Evolutionary conservation across 2,888 invertebrate species (phyloP).

Genomic region (Acronicta aceris): DNA sequence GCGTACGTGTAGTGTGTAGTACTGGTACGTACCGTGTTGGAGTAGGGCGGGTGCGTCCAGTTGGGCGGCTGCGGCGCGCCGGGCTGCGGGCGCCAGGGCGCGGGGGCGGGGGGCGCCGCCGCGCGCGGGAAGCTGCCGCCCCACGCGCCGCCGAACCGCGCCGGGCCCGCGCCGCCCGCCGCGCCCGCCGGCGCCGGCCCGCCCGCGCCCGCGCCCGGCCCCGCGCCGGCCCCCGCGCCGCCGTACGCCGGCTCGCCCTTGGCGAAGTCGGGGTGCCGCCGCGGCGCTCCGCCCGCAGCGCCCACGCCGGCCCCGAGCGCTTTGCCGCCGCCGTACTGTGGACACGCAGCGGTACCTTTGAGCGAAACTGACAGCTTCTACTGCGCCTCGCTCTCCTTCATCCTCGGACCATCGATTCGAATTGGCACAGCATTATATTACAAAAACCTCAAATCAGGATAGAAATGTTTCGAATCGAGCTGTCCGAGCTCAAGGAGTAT

Average conservation of each 20-base stretch:
- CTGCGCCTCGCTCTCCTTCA: conserved; percentile 24
- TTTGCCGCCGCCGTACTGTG: conserved; percentile 81
- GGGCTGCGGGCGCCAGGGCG: conserved; percentile 74
- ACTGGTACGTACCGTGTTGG: conserved; percentile 37
- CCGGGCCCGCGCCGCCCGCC: conserved; percentile 50
- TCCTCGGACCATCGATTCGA: conserved; percentile 1
- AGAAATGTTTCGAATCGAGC: conserved; percentile 5
- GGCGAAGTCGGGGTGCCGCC: conserved; percentile 74
- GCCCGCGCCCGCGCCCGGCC: conserved; percentile 50
- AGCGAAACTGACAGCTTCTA: not conserved
- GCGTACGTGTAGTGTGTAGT: too few relatives aligned
- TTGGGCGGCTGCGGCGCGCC: conserved; percentile 71
- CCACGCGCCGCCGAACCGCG: conserved; percentile 70
- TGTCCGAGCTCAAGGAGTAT: conserved; percentile 4
- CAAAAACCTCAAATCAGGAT: not conserved
- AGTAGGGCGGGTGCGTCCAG: conserved; percentile 80
- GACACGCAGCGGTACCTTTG: conserved; percentile 37
- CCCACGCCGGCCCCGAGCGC: conserved; percentile 88
- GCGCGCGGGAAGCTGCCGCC: conserved; percentile 74
- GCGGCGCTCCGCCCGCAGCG: conserved; percentile 86
- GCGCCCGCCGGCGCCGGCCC: conserved; percentile 43
- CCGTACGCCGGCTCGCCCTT: conserved; percentile 63
- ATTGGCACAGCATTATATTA: not conserved
- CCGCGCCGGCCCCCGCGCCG: conserved; percentile 40
- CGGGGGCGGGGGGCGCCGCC: conserved; percentile 72